Conservation (phyloP, 2,888 invertebrate genomes). For the Sesia apiformis region DNA sequence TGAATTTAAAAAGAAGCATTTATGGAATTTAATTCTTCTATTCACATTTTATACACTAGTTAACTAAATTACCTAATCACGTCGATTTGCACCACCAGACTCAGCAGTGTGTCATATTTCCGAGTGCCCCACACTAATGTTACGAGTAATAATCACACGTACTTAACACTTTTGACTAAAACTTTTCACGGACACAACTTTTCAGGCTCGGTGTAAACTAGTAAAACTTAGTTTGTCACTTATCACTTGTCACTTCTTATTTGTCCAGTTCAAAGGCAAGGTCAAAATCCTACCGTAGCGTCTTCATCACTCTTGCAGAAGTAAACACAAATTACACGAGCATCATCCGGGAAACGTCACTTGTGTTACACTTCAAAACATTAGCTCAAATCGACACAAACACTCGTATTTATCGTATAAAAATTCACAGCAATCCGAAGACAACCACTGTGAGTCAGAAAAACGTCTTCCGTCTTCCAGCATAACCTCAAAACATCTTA, state of each 20-base stretch:
- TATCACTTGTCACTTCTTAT: slow-evolving; percentile 37
- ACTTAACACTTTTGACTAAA: slow-evolving; percentile 34
- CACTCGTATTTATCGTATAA: slow-evolving; percentile 31
- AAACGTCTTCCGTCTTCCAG: slow-evolving; percentile 55
- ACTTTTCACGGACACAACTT: slow-evolving; percentile 63
- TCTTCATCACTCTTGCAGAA: slow-evolving; percentile 50
- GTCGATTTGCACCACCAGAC: not conserved
- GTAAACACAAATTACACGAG: slow-evolving; percentile 69
- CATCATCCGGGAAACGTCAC: slow-evolving; percentile 57
- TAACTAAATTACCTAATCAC: not conserved
- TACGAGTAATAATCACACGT: not conserved
- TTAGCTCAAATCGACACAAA: slow-evolving; percentile 52
- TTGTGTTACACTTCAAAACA: slow-evolving; percentile 67
- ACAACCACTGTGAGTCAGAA: slow-evolving; percentile 44
- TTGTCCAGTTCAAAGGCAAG: slow-evolving; percentile 39
- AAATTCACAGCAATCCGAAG: slow-evolving; percentile 35
- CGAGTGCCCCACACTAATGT: not conserved
- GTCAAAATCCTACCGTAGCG: slow-evolving; percentile 44
- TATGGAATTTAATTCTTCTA: no score
- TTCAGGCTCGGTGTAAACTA: slow-evolving; percentile 42
- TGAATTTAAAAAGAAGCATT: no score
- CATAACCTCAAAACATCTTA: slow-evolving; percentile 74
- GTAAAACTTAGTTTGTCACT: slow-evolving; percentile 49
- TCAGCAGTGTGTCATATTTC: not conserved
- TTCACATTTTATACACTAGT: not conserved